phyloP scores from a whole-genome alignment of 1,140 invertebrate genomes.

The Brachystomella parvula region DNA sequence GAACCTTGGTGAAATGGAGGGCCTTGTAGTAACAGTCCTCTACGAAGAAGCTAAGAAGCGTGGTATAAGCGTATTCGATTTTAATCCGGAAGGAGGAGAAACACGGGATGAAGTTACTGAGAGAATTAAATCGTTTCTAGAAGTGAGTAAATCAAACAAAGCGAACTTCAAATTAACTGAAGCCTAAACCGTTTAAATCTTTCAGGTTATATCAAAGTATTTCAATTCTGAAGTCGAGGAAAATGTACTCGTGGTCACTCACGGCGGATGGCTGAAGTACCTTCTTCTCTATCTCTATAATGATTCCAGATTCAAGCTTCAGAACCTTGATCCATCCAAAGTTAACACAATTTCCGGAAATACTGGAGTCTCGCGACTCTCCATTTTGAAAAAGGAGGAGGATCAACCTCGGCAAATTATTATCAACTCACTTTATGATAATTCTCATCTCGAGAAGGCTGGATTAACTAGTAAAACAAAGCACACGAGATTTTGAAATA shows the following conservation, averaged over 20 bases:
- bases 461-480: too few relatives aligned
- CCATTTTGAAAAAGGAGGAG: not conserved
- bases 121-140: constrained; percentile 14
- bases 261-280: constrained; percentile 26
- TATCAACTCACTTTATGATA: not conserved
- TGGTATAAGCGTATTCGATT: constrained; percentile 4
- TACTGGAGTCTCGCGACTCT: constrained; percentile 22
- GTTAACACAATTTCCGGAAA: constrained; percentile 17
- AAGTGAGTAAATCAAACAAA: constrained; percentile 17
- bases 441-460: not conserved
- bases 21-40: constrained; percentile 12
- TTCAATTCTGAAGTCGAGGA: constrained; percentile 7
- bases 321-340: constrained; percentile 10
- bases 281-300: constrained; percentile 19
- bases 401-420: not conserved
- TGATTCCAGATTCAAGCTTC: constrained; percentile 2
- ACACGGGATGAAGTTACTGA: constrained; percentile 14
- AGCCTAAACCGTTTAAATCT: not conserved
- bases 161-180: not conserved
- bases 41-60: constrained; percentile 22
- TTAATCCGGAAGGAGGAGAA: constrained; percentile 28
- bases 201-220: not conserved
- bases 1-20: constrained; percentile 31
- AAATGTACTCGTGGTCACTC: constrained; percentile 24
- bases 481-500: too few relatives aligned